phyloP scores from a whole-genome alignment of 2,113 vertebrate species.

The Centropus bengalensis region DNA sequence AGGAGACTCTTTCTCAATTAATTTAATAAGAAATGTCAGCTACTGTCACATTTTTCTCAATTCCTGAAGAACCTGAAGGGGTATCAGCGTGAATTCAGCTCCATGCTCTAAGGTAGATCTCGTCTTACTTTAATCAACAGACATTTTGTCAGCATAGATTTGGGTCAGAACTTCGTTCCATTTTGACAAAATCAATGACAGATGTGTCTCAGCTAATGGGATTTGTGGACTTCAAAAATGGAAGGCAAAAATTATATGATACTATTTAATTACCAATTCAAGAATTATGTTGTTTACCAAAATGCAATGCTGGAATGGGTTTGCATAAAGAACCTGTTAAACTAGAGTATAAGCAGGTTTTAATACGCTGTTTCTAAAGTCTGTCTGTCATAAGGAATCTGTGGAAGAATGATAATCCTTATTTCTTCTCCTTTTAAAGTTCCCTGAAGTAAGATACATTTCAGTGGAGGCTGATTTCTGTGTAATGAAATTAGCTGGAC shows the following conservation, averaged over 20 bases:
- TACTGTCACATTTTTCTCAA: background rate
- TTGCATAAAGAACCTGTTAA: background rate
- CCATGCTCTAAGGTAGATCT: background rate
- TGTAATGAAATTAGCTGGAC: background rate
- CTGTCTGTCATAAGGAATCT: background rate
- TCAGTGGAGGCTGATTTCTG: background rate
- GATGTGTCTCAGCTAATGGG: background rate
- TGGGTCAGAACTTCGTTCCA: background rate
- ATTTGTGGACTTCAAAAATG: background rate
- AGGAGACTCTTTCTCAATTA: background rate
- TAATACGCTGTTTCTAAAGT: background rate
- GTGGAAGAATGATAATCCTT: background rate
- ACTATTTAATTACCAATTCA: background rate
- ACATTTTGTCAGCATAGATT: background rate
- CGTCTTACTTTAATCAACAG: background rate
- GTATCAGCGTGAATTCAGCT: background rate
- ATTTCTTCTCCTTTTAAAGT: background rate
- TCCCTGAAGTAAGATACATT: background rate
- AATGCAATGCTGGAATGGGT: background rate
- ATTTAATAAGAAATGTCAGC: background rate
- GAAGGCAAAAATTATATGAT: background rate
- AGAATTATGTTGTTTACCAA: background rate
- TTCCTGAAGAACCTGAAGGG: background rate
- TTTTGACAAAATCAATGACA: background rate
- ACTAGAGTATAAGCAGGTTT: background rate